phyloP scores from a whole-genome alignment of 2,888 invertebrate species.

The Pinctada fucata region DNA sequence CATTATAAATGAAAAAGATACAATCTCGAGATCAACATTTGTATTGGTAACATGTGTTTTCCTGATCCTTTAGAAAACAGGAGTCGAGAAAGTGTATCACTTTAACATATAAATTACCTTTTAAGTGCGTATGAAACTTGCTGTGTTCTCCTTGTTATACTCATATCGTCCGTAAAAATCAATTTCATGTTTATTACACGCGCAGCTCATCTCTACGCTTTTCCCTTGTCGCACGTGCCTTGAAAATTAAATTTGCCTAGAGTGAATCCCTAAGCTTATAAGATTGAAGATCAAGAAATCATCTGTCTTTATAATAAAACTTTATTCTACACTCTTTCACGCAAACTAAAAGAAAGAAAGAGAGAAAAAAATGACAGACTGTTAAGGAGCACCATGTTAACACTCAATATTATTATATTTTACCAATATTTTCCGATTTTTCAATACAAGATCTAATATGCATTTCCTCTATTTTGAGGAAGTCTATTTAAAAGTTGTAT shows the following conservation, averaged over 20 bases:
- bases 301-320: no score
- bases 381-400: no score
- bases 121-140: not conserved
- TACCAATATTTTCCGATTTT: no score
- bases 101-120: slow-evolving; percentile 4
- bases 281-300: not conserved
- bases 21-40: slow-evolving; percentile 12
- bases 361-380: no score
- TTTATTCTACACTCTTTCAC: no score
- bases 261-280: not conserved
- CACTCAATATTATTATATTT: no score
- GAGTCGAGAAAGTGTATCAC: not conserved
- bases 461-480: no score
- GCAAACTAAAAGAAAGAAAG: no score
- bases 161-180: slow-evolving; percentile 1
- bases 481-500: no score
- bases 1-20: slow-evolving; percentile 28
- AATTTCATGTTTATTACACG: slow-evolving; percentile 4
- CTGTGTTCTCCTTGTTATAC: not conserved
- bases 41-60: slow-evolving; percentile 18
- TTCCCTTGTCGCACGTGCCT: slow-evolving; percentile 13
- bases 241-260: slow-evolving; percentile 1
- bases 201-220: not conserved
- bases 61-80: slow-evolving; percentile 8
- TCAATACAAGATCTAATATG: no score